A percentile compares a stretch with the other conserved stretches of the same genome.
These are phyloP conservation scores for Lamellibrachia columna DNA, from an alignment of 2,888 invertebrate genomes.

Conservation along the genomic window DNA sequence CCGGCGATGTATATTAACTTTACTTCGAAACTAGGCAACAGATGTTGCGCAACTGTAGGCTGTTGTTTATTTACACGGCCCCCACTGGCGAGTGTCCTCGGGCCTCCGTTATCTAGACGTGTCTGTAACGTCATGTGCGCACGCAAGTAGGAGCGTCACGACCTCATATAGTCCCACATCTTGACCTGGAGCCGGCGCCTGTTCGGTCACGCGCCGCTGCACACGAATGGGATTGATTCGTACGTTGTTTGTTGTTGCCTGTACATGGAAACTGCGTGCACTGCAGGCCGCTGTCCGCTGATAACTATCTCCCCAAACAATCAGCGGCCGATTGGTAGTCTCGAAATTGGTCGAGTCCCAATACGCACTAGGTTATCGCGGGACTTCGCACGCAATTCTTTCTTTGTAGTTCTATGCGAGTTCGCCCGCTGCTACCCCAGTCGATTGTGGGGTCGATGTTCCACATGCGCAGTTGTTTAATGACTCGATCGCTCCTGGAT, in stretches of 20 bases:
- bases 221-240: neutral
- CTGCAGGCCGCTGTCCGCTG: neutral
- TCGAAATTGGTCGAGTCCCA: too few relatives aligned
- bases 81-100: neutral
- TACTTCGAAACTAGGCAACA: neutral
- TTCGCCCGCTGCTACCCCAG: neutral
- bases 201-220: conserved; percentile 3
- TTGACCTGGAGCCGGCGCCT: neutral
- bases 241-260: neutral
- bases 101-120: neutral
- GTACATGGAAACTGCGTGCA: neutral
- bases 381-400: neutral
- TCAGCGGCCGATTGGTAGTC: too few relatives aligned
- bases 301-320: neutral
- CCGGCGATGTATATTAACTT: neutral
- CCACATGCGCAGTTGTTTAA: neutral
- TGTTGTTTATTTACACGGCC: neutral
- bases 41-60: neutral
- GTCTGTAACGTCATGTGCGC: neutral
- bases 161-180: neutral
- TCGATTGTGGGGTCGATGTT: neutral
- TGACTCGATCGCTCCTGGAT: too few relatives aligned
- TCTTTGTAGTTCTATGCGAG: neutral
- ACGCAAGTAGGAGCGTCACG: neutral
- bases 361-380: neutral